Percentiles rank a stretch among this genome's conserved stretches.
Evolutionary conservation across 2,888 invertebrate genomes (phyloP).

Genomic region (Chymomyza amoena): DNA sequence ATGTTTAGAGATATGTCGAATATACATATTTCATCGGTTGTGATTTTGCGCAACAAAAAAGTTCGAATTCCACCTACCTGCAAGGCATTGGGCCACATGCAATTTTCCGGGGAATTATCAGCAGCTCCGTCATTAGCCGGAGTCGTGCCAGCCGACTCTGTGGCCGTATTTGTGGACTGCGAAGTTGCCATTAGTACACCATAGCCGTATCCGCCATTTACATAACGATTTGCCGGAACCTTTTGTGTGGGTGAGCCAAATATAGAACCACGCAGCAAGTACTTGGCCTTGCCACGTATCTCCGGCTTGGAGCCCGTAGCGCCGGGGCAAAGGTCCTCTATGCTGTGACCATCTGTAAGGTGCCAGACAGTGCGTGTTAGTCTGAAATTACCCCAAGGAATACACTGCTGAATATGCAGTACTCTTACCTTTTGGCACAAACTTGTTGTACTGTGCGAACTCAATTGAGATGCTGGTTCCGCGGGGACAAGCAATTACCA

Average conservation of each 20-base stretch:
- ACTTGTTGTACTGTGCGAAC: slow-evolving; percentile 87
- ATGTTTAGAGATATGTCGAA: neutral
- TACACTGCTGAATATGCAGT: neutral
- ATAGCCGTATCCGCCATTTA: slow-evolving; percentile 59
- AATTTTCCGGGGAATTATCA: slow-evolving; percentile 77
- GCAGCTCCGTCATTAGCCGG: slow-evolving; percentile 20
- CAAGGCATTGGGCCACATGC: slow-evolving; percentile 87
- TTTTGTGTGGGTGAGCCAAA: slow-evolving; percentile 72
- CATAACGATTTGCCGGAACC: slow-evolving; percentile 71
- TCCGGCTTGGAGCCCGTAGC: slow-evolving; percentile 54
- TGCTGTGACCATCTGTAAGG: slow-evolving; percentile 75
- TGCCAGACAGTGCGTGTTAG: slow-evolving; percentile 27
- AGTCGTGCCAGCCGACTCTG: slow-evolving; percentile 14
- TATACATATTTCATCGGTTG: neutral
- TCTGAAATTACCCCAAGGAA: slow-evolving; percentile 35
- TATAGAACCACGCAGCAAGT: slow-evolving; percentile 74
- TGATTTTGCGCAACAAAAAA: neutral
- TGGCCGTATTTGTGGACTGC: slow-evolving; percentile 19
- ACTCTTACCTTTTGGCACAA: slow-evolving; percentile 77
- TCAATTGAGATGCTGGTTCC: slow-evolving; percentile 95
- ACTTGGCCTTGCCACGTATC: slow-evolving; percentile 71
- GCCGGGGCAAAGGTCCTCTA: slow-evolving; percentile 75
- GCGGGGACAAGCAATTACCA: slow-evolving; percentile 93
- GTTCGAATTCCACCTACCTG: slow-evolving; percentile 81
- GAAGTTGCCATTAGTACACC: slow-evolving; percentile 36